These are phyloP conservation scores for Microcebus murinus DNA, from an alignment of 2,113 vertebrate species.

Conservation along the genomic window DNA sequence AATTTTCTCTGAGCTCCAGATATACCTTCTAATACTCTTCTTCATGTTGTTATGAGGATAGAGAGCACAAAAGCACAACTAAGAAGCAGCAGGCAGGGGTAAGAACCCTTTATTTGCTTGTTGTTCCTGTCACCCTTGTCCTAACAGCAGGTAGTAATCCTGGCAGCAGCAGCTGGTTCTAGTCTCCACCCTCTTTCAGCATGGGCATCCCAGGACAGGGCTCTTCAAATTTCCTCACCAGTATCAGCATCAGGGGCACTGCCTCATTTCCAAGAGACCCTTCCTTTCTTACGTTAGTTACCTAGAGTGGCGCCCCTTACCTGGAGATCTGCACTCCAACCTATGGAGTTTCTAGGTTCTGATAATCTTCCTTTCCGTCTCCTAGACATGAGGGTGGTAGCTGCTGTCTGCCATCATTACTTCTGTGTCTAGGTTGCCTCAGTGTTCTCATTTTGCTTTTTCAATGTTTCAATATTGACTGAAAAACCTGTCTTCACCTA, in stretches of 20 bases:
- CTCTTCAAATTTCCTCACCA: neutral
- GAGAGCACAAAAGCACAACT: neutral
- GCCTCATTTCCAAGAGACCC: neutral
- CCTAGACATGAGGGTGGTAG: neutral
- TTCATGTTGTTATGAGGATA: neutral
- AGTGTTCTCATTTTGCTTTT: neutral
- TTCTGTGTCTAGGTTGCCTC: neutral
- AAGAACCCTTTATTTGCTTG: neutral
- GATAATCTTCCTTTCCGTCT: neutral
- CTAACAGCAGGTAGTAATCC: neutral
- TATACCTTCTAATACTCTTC: neutral
- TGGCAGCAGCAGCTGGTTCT: neutral
- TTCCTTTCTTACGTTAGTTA: accelerated
- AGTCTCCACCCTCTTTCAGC: neutral
- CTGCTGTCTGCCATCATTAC: neutral
- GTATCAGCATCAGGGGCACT: no score
- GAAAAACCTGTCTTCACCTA: neutral
- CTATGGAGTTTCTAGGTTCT: neutral
- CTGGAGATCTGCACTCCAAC: neutral
- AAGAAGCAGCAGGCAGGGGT: neutral
- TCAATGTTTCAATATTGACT: neutral
- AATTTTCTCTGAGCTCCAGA: constrained; percentile 17
- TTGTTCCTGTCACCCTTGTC: neutral
- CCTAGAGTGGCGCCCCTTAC: neutral
- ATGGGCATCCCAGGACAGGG: neutral